Percentiles rank a stretch among this genome's conserved stretches.
Evolutionary conservation across 2,797 vertebrate species (phyloP).

Genomic region (Dryobates pubescens): DNA sequence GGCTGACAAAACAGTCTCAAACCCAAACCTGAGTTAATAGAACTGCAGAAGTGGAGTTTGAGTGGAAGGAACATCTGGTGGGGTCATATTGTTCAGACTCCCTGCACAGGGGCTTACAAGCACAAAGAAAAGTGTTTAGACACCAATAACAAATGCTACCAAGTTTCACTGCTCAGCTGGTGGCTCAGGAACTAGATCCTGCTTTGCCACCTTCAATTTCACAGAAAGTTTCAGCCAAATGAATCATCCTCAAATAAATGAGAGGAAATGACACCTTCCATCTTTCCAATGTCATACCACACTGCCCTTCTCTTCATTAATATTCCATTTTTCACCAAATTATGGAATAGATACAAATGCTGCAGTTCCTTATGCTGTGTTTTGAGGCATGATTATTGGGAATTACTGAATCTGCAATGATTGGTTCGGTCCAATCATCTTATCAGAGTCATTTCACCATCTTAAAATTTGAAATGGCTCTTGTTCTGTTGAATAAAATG

Average conservation of each 20-base stretch:
- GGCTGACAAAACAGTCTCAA: slow-evolving; percentile 54
- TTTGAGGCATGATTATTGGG: background rate
- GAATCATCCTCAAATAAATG: background rate
- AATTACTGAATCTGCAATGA: background rate
- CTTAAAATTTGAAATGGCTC: background rate
- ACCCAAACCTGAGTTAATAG: background rate
- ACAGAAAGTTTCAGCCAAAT: background rate
- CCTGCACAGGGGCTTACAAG: background rate
- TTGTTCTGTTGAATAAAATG: background rate
- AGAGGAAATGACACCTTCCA: background rate
- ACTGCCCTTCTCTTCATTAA: background rate
- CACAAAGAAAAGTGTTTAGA: background rate
- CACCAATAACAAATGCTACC: background rate
- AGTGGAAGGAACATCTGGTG: background rate
- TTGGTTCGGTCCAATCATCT: background rate
- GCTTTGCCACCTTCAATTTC: background rate
- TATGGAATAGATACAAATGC: background rate
- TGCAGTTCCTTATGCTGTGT: background rate
- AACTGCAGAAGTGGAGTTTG: background rate
- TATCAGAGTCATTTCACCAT: background rate
- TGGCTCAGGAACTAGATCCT: background rate
- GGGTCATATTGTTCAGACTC: background rate
- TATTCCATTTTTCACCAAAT: background rate
- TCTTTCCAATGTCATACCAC: background rate
- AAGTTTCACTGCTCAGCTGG: background rate